phyloP scores from a whole-genome alignment of 2,113 vertebrate species.

The Marcusenius ussheri region DNA sequence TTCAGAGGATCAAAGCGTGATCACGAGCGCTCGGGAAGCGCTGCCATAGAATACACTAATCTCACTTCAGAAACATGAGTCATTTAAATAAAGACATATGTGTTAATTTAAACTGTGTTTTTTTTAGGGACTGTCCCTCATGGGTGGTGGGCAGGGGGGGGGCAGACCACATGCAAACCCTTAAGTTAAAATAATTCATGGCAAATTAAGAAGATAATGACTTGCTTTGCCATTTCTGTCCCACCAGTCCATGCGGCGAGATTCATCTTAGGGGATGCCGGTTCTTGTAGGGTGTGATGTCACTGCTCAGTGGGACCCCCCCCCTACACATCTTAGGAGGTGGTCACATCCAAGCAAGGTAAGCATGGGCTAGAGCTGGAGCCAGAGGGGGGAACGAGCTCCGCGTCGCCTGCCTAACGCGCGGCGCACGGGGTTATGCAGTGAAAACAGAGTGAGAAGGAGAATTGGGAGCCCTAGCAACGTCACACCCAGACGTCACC shows the following conservation, averaged over 20 bases:
- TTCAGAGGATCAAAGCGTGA: conserved; percentile 26
- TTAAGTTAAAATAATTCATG: neutral
- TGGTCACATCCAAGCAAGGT: neutral
- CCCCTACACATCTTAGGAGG: neutral
- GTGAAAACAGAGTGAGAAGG: neutral
- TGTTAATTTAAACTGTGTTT: conserved; percentile 42
- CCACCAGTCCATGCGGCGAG: neutral
- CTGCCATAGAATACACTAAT: conserved; percentile 30
- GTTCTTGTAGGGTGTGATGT: neutral
- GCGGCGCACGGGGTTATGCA: neutral
- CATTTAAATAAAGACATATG: conserved; percentile 44
- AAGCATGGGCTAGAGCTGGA: neutral
- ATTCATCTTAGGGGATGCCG: neutral
- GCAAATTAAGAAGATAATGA: neutral
- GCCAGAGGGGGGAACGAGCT: neutral
- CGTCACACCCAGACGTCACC: neutral
- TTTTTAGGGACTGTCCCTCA: conserved; percentile 28
- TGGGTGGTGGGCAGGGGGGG: neutral
- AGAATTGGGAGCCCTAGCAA: neutral
- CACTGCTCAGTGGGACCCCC: neutral
- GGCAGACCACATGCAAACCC: conserved; percentile 37
- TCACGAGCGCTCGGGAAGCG: conserved; percentile 31
- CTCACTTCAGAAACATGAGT: conserved; percentile 34
- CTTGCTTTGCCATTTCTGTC: neutral
- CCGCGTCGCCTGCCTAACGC: neutral